Evolutionary conservation across 2,888 invertebrate species (phyloP).

Genomic region (Mythimna impura): DNA sequence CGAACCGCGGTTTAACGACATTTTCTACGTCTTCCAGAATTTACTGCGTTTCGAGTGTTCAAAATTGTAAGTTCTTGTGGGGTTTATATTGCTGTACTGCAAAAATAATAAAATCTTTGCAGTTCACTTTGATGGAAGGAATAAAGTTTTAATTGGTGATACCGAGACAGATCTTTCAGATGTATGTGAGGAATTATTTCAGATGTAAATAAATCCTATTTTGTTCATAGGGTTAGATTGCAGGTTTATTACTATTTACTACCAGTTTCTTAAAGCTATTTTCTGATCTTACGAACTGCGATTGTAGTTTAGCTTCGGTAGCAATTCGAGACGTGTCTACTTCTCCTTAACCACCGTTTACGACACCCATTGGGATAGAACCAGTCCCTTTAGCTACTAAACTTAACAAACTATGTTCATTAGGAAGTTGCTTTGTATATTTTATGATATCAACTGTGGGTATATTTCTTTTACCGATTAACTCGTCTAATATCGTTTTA

Average conservation of each 20-base stretch:
- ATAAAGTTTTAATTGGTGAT: conserved; percentile 44
- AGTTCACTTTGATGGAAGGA: conserved; percentile 25
- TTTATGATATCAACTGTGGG: not conserved
- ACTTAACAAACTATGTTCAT: conserved; percentile 3
- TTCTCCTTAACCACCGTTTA: conserved; percentile 20
- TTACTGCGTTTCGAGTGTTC: conserved; percentile 65
- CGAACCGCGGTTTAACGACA: conserved; percentile 48
- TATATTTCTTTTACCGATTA: not conserved
- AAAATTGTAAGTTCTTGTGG: conserved; percentile 57
- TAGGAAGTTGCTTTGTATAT: conserved; percentile 2
- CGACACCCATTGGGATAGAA: conserved; percentile 21
- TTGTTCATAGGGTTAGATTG: not conserved
- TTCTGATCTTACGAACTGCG: conserved; percentile 7
- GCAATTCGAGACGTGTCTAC: conserved; percentile 15
- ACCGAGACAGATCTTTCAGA: not conserved
- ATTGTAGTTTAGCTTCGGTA: conserved; percentile 8
- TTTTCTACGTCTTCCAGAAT: conserved; percentile 65
- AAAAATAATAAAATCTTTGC: conserved; percentile 46
- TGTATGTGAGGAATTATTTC: conserved; percentile 3
- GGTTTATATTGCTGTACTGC: conserved; percentile 40
- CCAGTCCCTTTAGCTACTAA: conserved; percentile 1
- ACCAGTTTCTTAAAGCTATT: not conserved
- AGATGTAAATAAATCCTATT: not conserved
- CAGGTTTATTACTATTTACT: not conserved
- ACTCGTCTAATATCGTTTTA: not conserved